These are phyloP conservation scores for Bombus confusus DNA, from an alignment of 1,140 invertebrate species.

Conservation along the genomic window DNA sequence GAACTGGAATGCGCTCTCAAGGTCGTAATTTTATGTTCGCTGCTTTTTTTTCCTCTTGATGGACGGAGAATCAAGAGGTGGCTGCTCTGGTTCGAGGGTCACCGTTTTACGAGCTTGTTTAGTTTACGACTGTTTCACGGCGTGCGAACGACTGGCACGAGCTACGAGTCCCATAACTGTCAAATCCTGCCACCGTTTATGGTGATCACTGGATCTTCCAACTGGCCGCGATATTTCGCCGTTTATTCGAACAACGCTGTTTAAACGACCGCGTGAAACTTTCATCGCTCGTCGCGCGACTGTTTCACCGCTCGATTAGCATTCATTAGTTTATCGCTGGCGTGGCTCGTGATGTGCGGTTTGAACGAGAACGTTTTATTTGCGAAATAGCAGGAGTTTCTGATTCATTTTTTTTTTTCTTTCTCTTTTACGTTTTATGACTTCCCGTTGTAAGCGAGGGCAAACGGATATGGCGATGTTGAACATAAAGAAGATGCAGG, in stretches of 20 bases:
- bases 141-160: conserved; percentile 77
- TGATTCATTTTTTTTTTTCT: neutral
- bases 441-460: neutral
- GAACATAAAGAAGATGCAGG: neutral
- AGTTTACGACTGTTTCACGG: conserved; percentile 79
- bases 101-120: conserved; percentile 70
- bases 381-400: neutral
- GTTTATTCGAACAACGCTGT: neutral
- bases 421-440: neutral
- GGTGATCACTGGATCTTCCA: conserved; percentile 71
- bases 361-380: neutral
- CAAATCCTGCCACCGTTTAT: conserved; percentile 78
- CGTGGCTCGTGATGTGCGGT: neutral
- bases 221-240: conserved; percentile 65
- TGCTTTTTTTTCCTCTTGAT: neutral
- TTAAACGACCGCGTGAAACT: neutral
- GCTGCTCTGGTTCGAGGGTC: neutral
- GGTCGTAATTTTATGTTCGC: conserved; percentile 17
- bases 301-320: neutral
- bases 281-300: neutral
- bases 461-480: neutral
- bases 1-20: conserved; percentile 20
- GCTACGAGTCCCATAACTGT: conserved; percentile 79
- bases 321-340: neutral
- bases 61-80: neutral